Evolutionary conservation across 2,797 vertebrate species (phyloP), one percentile per base, ranked within the genome.

Genomic region (Limosa lapponica): DNA sequence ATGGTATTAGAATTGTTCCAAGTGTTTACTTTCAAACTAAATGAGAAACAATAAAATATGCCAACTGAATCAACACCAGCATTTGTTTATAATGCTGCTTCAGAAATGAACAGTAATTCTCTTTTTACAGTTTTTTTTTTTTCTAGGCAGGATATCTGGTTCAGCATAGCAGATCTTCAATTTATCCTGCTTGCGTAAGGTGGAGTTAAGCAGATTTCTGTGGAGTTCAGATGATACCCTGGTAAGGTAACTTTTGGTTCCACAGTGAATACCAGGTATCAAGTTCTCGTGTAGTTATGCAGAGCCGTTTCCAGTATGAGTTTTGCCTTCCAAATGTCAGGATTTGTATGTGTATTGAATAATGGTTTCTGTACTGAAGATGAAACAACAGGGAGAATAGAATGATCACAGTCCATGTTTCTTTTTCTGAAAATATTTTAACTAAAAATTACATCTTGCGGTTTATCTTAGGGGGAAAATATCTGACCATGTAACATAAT

Each of bases 11-110:
- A 82, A 37, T 89, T 94, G 89, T 89, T 94, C 61, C 69, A 96
- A 96, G 82, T 87, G 84, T 89, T 96, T 95, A 84, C 64, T 96
- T 95, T 87, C 48, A 67, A 78, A 71, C 74, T 85, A 80, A 91
- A 93, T 2, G 55, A 87, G 46, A 92, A 95, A 91, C 79, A 92
- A 61, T 82, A 67, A 93, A 92, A 94, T 58, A 78, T 44, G 44
- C 57, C 0, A 5, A 58, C 61, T 92, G 88, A 84, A 93, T 91
- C 72, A 89, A 71, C 79, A 71, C 61, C 49, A 91, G 61, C 51
- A 46, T 83, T 82, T 96, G 64, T 96, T 95, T 92, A 36, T 83
- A 74, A 34, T 87, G 54, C 57, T 87, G 16, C 65, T 92, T 94
- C 16, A 81, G 58, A 91, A 90, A 73, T 48, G 27, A 91, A 57